These are phyloP conservation scores for Actinia equina DNA, from an alignment of 64 coral and sea anemone genomes.

Conservation along the genomic window DNA sequence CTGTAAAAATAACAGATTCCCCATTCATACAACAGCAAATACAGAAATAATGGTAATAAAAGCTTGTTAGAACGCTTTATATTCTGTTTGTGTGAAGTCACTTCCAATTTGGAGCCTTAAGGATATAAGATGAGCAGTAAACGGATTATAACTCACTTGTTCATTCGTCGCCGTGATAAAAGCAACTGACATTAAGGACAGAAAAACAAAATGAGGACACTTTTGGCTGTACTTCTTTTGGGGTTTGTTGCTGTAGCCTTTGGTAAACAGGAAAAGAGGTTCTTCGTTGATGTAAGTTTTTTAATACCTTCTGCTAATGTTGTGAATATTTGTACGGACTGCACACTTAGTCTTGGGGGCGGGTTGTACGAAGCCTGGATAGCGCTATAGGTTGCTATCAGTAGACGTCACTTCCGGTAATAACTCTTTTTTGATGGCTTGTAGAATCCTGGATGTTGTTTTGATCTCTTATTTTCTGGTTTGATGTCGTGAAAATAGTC, in stretches of 20 bases:
- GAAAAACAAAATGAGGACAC: conserved; percentile 16
- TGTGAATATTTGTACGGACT: neutral
- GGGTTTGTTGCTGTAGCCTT: conserved; percentile 2
- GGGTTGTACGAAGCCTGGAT: too few relatives aligned
- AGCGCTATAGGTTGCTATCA: too few relatives aligned
- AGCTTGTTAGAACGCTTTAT: neutral
- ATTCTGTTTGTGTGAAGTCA: neutral
- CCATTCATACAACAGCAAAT: neutral
- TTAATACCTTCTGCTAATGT: too few relatives aligned
- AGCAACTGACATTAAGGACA: neutral
- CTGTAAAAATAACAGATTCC: neutral
- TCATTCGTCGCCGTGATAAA: neutral
- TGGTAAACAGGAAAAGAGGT: conserved; percentile 8
- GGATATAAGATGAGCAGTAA: neutral
- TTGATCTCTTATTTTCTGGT: too few relatives aligned
- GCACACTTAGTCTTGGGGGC: too few relatives aligned
- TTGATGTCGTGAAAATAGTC: too few relatives aligned
- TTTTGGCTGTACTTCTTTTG: conserved; percentile 3
- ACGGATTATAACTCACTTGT: neutral
- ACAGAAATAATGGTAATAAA: neutral
- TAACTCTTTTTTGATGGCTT: too few relatives aligned
- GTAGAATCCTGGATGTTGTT: too few relatives aligned
- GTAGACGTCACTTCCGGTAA: too few relatives aligned
- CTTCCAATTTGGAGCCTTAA: neutral
- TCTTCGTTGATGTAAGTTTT: neutral